phyloP scores from a whole-genome alignment of 2,113 vertebrate species.

The Hippopotamus amphibius region DNA sequence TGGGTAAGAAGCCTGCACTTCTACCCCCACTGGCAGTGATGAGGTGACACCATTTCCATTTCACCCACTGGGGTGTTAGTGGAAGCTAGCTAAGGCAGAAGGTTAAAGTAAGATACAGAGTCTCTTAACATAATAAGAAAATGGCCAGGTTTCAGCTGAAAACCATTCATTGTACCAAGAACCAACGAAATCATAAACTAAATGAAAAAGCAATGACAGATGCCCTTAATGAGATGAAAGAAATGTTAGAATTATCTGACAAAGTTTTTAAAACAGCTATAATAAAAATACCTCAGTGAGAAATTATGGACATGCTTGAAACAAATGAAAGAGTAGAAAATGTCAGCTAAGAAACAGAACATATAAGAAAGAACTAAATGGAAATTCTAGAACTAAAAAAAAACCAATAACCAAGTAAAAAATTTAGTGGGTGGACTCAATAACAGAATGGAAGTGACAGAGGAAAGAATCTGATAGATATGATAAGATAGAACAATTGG shows the following conservation, averaged over 20 bases:
- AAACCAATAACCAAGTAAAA: neutral
- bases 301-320: neutral
- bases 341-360: neutral
- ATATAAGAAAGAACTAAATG: neutral
- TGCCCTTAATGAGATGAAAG: neutral
- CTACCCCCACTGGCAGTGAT: neutral
- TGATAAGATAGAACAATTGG: neutral
- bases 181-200: neutral
- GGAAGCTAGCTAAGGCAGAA: neutral
- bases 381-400: slow-evolving; percentile 16
- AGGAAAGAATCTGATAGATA: neutral
- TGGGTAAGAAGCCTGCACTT: neutral
- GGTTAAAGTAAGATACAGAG: neutral
- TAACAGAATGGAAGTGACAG: neutral
- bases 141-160: neutral
- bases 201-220: neutral
- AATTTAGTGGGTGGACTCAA: neutral
- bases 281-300: neutral
- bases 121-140: neutral
- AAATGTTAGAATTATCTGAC: neutral
- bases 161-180: neutral
- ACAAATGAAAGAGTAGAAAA: slow-evolving; percentile 3
- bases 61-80: neutral
- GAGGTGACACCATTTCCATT: neutral
- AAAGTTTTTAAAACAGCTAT: neutral